Conservation (phyloP, 2,113 vertebrate species). For the Ahaetulla prasina region DNA sequence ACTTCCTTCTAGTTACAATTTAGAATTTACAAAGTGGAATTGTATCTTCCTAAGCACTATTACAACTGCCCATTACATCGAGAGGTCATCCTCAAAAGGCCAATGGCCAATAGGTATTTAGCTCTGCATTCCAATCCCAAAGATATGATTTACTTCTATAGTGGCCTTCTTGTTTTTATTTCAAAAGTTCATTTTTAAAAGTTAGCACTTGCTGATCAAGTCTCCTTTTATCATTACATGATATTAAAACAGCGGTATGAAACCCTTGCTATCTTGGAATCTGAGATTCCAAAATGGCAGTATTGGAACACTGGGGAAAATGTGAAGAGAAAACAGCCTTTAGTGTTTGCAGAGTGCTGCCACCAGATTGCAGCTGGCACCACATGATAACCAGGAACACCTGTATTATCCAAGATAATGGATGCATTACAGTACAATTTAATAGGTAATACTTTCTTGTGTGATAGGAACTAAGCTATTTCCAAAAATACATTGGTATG, state of each 20-base stretch:
- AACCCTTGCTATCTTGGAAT: neutral
- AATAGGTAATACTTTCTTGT: neutral
- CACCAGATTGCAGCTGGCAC: neutral
- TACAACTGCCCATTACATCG: neutral
- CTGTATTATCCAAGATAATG: neutral
- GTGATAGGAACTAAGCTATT: neutral
- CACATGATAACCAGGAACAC: neutral
- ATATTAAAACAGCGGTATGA: neutral
- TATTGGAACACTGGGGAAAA: neutral
- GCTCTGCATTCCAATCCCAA: neutral
- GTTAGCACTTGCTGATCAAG: neutral
- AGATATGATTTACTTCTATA: neutral
- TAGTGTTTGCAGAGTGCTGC: neutral
- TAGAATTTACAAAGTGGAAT: neutral
- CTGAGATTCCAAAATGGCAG: neutral
- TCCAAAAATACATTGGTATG: neutral
- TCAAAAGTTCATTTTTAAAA: neutral
- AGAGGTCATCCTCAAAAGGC: neutral
- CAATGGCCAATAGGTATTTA: neutral
- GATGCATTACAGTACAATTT: neutral
- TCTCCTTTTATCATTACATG: neutral
- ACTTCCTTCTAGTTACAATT: neutral
- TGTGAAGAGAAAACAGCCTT: neutral
- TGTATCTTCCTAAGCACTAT: neutral
- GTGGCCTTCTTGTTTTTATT: neutral